These are phyloP conservation scores for Dermochelys coriacea DNA, from an alignment of 2,797 vertebrate species.

Conservation along the genomic window DNA sequence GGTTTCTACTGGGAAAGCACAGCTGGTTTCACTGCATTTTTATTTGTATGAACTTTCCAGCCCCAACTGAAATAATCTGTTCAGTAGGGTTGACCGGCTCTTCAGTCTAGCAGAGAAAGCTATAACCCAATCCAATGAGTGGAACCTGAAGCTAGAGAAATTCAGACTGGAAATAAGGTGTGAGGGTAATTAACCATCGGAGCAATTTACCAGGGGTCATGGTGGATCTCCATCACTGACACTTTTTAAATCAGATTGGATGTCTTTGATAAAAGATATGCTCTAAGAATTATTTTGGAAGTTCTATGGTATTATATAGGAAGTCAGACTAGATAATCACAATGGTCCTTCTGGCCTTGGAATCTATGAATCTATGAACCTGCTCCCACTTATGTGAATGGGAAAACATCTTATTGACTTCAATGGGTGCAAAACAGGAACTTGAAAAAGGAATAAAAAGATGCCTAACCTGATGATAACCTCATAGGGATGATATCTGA, in stretches of 20 bases:
- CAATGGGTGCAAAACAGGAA: not conserved
- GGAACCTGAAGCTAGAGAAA: not conserved
- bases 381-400: not conserved
- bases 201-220: not conserved
- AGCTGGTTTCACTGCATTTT: constrained; percentile 23
- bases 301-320: not conserved
- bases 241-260: not conserved
- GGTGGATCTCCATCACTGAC: not conserved
- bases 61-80: not conserved
- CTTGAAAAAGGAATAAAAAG: not conserved
- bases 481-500: not conserved
- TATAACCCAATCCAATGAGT: not conserved
- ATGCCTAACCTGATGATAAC: not conserved
- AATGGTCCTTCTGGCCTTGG: not conserved
- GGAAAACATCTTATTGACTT: not conserved
- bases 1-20: not conserved
- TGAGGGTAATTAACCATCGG: not conserved
- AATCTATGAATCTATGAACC: not conserved
- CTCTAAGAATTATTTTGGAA: not conserved
- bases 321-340: not conserved
- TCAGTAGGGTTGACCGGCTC: not conserved
- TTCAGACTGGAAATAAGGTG: not conserved
- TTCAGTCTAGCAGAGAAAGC: not conserved
- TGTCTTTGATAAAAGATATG: not conserved
- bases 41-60: not conserved